These are phyloP conservation scores for Musca domestica DNA, from an alignment of 1,140 invertebrate species.

Conservation along the genomic window DNA sequence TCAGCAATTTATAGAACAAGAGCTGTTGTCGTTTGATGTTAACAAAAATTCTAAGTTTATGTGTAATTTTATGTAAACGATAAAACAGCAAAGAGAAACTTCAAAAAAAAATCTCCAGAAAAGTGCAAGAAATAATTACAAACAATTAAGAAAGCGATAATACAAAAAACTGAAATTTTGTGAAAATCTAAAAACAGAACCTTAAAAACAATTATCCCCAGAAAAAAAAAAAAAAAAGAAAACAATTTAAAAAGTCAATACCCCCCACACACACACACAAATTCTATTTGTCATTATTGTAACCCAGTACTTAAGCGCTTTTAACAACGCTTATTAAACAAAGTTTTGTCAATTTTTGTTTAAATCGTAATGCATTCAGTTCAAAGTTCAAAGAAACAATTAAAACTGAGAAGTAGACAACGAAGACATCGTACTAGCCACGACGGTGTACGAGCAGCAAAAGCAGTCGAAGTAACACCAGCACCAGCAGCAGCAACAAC, in stretches of 20 bases:
- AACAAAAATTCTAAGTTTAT: background rate
- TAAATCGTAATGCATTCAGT: constrained; percentile 46
- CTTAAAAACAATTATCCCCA: too few relatives aligned
- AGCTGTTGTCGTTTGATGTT: constrained; percentile 1
- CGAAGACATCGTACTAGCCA: constrained; percentile 28
- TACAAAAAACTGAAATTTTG: too few relatives aligned
- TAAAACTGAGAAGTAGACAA: constrained; percentile 33
- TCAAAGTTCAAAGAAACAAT: constrained; percentile 34
- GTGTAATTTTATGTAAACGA: background rate
- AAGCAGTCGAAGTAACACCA: constrained; percentile 10
- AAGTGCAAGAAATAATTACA: too few relatives aligned
- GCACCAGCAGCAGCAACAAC: background rate
- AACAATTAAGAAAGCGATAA: too few relatives aligned
- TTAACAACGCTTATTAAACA: background rate
- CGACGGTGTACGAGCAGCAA: background rate
- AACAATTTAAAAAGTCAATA: too few relatives aligned
- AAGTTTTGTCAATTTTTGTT: constrained; percentile 2
- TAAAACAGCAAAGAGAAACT: too few relatives aligned
- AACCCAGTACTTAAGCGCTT: background rate
- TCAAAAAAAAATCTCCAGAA: too few relatives aligned
- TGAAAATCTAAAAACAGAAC: too few relatives aligned
- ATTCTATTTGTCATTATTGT: too few relatives aligned
- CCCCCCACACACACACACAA: too few relatives aligned
- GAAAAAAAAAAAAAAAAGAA: too few relatives aligned
- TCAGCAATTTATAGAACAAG: constrained; percentile 9